phyloP scores from a whole-genome alignment of 1,140 invertebrate genomes.

The Riptortus pedestris region DNA sequence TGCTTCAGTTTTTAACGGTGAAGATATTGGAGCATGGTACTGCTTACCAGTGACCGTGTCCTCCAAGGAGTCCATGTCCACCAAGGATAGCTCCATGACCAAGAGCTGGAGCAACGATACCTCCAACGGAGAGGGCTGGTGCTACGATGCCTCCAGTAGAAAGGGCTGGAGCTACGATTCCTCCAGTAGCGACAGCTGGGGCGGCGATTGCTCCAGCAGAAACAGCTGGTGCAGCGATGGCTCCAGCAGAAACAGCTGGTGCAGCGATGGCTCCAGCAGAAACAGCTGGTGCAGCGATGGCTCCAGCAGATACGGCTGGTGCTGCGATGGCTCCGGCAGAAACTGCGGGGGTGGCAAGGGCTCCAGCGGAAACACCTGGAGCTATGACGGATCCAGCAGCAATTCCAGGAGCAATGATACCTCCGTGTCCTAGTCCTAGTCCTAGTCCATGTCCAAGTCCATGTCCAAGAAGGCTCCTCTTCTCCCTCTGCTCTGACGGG shows the following conservation, averaged over 20 bases:
- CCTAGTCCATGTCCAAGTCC: not conserved
- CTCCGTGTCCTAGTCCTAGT: not conserved
- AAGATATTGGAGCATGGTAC: no score
- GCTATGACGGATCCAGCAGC: not conserved
- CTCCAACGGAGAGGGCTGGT: not conserved
- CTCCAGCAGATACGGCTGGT: not conserved
- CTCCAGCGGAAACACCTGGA: not conserved
- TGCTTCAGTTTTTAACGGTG: no score
- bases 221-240: not conserved
- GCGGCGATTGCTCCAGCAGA: slow-evolving; percentile 4
- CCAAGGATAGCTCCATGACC: not conserved
- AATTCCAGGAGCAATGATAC: not conserved
- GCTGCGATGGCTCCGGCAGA: not conserved
- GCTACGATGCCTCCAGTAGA: not conserved
- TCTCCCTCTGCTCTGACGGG: no score
- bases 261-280: not conserved
- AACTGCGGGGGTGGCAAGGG: not conserved
- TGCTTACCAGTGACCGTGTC: not conserved
- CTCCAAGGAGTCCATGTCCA: not conserved
- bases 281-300: not conserved
- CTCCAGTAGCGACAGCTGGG: not conserved
- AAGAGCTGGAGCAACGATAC: not conserved
- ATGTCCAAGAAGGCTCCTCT: not conserved
- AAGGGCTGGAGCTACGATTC: not conserved
- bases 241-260: not conserved